Conservation (phyloP, 37 sponge, comb jelly and placozoan genomes). For the Halisarca cf. caerulea region DNA sequence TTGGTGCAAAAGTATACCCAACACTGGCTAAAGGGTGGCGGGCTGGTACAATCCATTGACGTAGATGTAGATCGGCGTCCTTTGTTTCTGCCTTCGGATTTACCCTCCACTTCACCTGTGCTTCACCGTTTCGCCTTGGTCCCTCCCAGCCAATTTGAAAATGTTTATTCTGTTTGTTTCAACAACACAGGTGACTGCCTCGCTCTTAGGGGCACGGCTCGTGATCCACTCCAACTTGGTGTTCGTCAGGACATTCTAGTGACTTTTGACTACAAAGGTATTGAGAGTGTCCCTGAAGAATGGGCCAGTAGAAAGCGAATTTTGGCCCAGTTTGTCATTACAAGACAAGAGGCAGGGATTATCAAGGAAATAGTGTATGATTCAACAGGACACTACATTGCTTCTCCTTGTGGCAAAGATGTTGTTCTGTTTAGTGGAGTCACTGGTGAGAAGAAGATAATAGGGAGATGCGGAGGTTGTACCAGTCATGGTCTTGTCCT, state of each 20-base stretch:
- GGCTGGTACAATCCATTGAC: no score
- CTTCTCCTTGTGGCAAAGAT: background rate
- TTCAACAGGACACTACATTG: background rate
- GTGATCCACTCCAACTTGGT: no score
- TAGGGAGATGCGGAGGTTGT: conserved; percentile 3
- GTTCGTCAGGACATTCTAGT: background rate
- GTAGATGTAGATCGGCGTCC: background rate
- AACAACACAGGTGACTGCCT: background rate
- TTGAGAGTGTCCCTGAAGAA: no score
- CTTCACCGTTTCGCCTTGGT: background rate
- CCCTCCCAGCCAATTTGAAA: background rate
- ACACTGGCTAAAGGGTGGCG: background rate
- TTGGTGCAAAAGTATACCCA: no score
- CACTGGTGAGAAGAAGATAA: background rate
- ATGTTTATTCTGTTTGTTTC: background rate
- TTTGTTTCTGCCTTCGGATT: background rate
- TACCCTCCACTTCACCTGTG: background rate
- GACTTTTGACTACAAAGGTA: background rate
- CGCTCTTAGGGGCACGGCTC: background rate
- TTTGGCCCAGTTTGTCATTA: background rate
- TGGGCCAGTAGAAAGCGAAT: background rate
- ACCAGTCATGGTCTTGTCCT: background rate
- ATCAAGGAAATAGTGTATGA: conserved; percentile 17
- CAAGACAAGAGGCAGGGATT: background rate
- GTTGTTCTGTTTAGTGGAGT: background rate